Base-by-base conservation (phyloP, 2,888 invertebrate genomes). In the Spilosoma lubricipeda region DNA sequence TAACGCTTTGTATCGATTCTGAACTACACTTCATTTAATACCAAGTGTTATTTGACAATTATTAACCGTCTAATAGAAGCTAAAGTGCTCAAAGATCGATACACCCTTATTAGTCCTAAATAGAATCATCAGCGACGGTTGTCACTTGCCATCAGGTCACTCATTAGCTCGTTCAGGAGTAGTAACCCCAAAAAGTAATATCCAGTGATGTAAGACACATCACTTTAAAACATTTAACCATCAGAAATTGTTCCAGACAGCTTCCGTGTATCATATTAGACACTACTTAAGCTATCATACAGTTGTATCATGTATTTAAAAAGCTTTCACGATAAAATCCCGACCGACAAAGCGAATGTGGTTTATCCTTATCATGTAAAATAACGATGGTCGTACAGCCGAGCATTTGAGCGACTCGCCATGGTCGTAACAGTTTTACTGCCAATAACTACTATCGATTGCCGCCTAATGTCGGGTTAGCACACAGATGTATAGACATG, bases 1-100 rank as follows among this genome's bases (percentile, higher is more conserved):
- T 79, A 78, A 83, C 83, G 79, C 77, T 77, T 79, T 39, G 77
- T 77, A 84, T 84, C 76, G 84, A 84, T 84, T 84, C 71, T 76
- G 77, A 81, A 81, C 82, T 78, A 80, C 80, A 72, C 73, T 67
- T 68, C 52, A 73, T 74, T 70, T 33, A 27, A 36, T 33, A 45
- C 30, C 67, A 74, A 30, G 71, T 67, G 70, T 66, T 79, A 74
- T 71, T 82, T 73, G 42, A 80, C 69, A 68, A 77, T 81, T 80
- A 79, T 73, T 70, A 33, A 39, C n/a, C 66, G 39, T 52, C 48
- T 66, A n/a, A 66, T 56, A 56, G n/a, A n/a, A n/a, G n/a, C 36
- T 36, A 36, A 13, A 4, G 42, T 45, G 45, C 45, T 45, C 45
- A 45, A 3, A 45, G 45, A 15, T 45, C 18, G 45, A 18, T 18